These are phyloP conservation scores for Epinephelus cyanopodus DNA, from an alignment of 2,113 vertebrate species.

Conservation along the genomic window DNA sequence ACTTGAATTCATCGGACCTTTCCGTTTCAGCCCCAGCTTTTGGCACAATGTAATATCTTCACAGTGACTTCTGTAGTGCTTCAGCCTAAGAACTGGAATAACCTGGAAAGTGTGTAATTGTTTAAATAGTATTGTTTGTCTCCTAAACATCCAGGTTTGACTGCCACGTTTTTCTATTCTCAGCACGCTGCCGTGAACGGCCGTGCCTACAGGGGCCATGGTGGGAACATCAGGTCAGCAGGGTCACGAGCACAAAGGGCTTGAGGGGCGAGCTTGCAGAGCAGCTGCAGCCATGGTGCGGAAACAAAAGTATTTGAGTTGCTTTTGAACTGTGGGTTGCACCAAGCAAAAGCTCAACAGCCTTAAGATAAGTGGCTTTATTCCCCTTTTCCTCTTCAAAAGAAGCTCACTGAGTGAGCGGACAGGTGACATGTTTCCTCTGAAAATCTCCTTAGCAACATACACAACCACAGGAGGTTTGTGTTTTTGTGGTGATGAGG, in stretches of 20 bases:
- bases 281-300: slow-evolving; percentile 54
- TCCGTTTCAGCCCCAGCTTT: slow-evolving; percentile 12
- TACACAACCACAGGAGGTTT: slow-evolving; percentile 1
- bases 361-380: slow-evolving; percentile 40
- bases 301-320: slow-evolving; percentile 54
- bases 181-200: slow-evolving; percentile 27
- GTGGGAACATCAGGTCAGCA: slow-evolving; percentile 69
- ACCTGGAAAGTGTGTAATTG: slow-evolving; percentile 12
- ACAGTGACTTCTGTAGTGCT: background rate
- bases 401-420: slow-evolving; percentile 24
- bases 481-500: background rate
- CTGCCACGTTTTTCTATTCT: slow-evolving; percentile 48
- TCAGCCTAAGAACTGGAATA: slow-evolving; percentile 2
- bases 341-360: slow-evolving; percentile 28
- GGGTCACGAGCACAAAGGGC: slow-evolving; percentile 72
- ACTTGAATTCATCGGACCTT: background rate
- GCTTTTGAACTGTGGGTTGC: slow-evolving; percentile 39
- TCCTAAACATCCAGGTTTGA: slow-evolving; percentile 30
- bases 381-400: slow-evolving; percentile 40
- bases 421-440: slow-evolving; percentile 26
- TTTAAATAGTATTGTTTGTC: slow-evolving; percentile 8
- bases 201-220: slow-evolving; percentile 41
- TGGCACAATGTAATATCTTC: background rate
- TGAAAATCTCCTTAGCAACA: slow-evolving; percentile 38
- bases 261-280: slow-evolving; percentile 31